These are phyloP conservation scores for Drosophila multiciliata DNA, from an alignment of 2,888 invertebrate genomes.

Conservation along the genomic window DNA sequence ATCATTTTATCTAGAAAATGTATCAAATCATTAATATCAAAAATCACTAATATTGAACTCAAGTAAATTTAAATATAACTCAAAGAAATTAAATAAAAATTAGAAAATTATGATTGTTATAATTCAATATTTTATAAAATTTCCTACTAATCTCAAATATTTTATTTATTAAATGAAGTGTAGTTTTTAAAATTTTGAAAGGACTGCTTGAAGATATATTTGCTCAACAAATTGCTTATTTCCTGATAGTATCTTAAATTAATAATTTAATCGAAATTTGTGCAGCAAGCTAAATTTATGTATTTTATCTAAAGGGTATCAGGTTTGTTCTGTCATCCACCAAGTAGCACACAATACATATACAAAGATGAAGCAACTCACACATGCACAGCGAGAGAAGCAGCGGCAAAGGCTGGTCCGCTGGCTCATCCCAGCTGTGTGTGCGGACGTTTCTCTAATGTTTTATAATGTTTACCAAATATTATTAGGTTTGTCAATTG, in stretches of 20 bases:
- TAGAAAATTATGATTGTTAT: neutral
- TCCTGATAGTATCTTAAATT: slow-evolving; percentile 25
- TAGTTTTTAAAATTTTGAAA: neutral
- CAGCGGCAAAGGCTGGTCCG: slow-evolving; percentile 36
- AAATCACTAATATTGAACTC: neutral
- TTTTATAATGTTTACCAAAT: slow-evolving; percentile 84
- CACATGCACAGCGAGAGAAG: slow-evolving; percentile 15
- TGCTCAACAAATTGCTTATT: neutral
- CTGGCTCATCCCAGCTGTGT: slow-evolving; percentile 24
- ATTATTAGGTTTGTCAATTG: slow-evolving; percentile 83
- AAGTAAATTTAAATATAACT: neutral
- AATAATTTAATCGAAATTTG: slow-evolving; percentile 33
- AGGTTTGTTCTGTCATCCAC: slow-evolving; percentile 15
- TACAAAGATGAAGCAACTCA: slow-evolving; percentile 12
- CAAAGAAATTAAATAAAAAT: neutral
- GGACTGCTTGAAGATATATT: neutral
- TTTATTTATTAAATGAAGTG: neutral
- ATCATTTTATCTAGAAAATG: neutral
- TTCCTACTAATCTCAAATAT: neutral
- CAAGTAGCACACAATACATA: slow-evolving; percentile 27
- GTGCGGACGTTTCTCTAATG: slow-evolving; percentile 62
- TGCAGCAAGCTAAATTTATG: slow-evolving; percentile 22
- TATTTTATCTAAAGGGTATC: slow-evolving; percentile 44
- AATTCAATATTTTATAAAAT: neutral
- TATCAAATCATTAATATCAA: neutral